Evolutionary conservation across 1,140 invertebrate species (phyloP).

Genomic region (Brachionus calyciflorus): DNA sequence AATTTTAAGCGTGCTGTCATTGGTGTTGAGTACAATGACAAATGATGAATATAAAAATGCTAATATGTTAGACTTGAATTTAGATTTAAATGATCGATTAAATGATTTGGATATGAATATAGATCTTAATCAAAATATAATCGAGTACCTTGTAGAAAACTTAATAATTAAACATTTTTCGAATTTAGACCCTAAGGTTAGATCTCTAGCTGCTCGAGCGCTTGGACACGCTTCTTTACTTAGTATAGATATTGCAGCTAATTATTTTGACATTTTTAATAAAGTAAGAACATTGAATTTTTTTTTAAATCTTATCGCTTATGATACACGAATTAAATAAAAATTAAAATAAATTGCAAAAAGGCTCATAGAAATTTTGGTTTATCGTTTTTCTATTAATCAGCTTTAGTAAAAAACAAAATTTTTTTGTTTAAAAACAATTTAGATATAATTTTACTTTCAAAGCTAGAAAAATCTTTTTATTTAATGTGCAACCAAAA

Average conservation of each 20-base stretch:
- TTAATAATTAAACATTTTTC: background rate
- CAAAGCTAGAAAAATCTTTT: no score
- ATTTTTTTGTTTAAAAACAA: no score
- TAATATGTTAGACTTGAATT: background rate
- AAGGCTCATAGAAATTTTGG: no score
- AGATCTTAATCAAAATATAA: slow-evolving; percentile 35
- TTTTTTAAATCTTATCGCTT: no score
- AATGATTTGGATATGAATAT: background rate
- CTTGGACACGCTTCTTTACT: slow-evolving; percentile 2
- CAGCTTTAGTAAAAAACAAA: background rate
- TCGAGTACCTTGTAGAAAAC: slow-evolving; percentile 15
- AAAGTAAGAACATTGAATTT: background rate
- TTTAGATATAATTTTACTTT: no score
- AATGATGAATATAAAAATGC: background rate
- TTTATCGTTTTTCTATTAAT: background rate
- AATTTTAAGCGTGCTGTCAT: background rate
- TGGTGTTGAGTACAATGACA: background rate
- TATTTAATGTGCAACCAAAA: no score
- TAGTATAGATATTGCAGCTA: background rate
- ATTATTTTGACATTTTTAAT: slow-evolving; percentile 14
- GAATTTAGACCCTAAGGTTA: background rate
- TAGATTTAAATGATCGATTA: slow-evolving; percentile 6
- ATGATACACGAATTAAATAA: no score
- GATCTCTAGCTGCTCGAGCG: background rate
- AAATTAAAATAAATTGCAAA: no score